Evolutionary conservation across 2,113 vertebrate genomes (phyloP).

Genomic region (Alosa alosa): DNA sequence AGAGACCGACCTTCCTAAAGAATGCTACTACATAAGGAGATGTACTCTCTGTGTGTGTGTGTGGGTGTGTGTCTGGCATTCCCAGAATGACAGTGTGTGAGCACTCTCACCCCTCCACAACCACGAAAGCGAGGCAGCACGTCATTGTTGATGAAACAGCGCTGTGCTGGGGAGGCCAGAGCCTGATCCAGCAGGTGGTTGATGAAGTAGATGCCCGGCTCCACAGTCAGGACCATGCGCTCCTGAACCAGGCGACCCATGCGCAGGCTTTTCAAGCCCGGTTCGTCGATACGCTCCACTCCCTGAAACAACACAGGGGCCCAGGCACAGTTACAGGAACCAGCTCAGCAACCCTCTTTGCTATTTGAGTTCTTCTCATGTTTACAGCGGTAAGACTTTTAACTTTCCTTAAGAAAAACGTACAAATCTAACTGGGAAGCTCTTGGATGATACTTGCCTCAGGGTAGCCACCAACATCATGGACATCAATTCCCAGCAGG

Average conservation of each 20-base stretch:
- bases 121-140: conserved; percentile 81
- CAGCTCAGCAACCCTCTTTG: not conserved
- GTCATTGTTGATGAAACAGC: conserved; percentile 81
- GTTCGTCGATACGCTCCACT: conserved; percentile 75
- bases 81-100: not conserved
- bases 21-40: not conserved
- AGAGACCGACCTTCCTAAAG: too few species aligned
- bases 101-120: conserved; percentile 86
- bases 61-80: not conserved
- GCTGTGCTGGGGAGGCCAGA: conserved; percentile 71
- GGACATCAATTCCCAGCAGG: conserved; percentile 93
- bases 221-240: conserved; percentile 93
- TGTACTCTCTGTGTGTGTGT: not conserved
- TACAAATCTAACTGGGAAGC: not conserved
- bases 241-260: conserved; percentile 80
- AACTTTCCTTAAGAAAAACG: not conserved
- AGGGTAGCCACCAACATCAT: conserved; percentile 96
- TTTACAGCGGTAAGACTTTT: not conserved
- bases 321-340: not conserved
- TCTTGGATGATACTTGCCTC: conserved; percentile 78
- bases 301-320: conserved; percentile 70
- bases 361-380: not conserved
- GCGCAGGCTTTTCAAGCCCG: conserved; percentile 83
- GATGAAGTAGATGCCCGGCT: conserved; percentile 97
- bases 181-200: conserved; percentile 86